Conservation (phyloP, 2,888 invertebrate genomes). For the Drosophila pseudotakahashii region DNA sequence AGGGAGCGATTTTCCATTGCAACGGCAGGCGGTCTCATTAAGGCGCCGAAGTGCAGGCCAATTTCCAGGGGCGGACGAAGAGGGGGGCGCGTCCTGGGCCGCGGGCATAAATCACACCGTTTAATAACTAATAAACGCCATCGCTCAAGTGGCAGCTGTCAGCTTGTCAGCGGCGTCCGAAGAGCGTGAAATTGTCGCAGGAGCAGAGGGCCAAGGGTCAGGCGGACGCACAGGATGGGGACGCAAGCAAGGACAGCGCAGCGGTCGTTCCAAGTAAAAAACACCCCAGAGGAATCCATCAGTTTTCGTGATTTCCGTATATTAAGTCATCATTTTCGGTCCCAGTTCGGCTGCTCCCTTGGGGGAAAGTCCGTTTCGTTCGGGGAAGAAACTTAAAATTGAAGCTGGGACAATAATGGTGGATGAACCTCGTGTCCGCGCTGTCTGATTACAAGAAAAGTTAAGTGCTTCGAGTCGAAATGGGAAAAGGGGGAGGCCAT, state of each 20-base stretch:
- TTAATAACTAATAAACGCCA: conserved; percentile 76
- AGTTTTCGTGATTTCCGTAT: conserved; percentile 69
- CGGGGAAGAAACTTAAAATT: conserved; percentile 44
- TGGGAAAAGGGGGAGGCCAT: neutral
- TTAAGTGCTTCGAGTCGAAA: conserved; percentile 32
- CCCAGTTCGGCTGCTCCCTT: conserved; percentile 19
- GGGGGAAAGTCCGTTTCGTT: conserved; percentile 23
- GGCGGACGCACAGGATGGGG: conserved; percentile 5
- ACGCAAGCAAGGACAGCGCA: conserved; percentile 9
- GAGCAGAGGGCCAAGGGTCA: conserved; percentile 23
- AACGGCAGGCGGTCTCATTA: conserved; percentile 60
- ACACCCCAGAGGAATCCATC: conserved; percentile 76
- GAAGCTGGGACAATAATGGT: conserved; percentile 33
- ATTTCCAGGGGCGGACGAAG: conserved; percentile 41
- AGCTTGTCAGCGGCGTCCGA: conserved; percentile 67
- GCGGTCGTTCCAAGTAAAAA: conserved; percentile 60
- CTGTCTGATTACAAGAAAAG: conserved; percentile 41
- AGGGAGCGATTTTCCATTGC: conserved; percentile 5
- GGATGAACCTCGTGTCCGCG: conserved; percentile 14
- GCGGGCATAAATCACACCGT: conserved; percentile 68
- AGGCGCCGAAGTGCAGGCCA: conserved; percentile 52
- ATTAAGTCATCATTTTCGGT: conserved; percentile 75
- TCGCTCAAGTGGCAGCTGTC: conserved; percentile 83
- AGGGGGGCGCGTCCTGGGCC: conserved; percentile 9
- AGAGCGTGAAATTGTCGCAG: conserved; percentile 80